Evolutionary conservation across 2,113 vertebrate genomes (phyloP), one percentile per base, ranked within the genome.

Genomic region (Gnathonemus echidnorhynchus): DNA sequence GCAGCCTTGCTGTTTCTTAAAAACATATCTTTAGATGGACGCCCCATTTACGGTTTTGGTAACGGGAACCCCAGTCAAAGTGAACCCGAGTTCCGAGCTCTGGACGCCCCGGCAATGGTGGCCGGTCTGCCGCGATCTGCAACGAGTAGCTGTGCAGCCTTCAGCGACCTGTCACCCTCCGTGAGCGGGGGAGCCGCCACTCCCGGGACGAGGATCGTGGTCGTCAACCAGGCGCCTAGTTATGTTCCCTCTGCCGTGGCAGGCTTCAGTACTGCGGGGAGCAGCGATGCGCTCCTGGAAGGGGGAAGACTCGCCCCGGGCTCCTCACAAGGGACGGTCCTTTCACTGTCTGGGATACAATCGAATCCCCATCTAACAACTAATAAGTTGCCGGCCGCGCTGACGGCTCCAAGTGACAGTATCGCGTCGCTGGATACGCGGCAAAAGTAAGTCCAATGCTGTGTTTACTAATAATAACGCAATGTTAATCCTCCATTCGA

Each of bases 11-110:
- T 97, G 90, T 98, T 99, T 92, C 96, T 99, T 74, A 98, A 93
- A 74, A 99, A 98, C 89, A 99, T 98, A 92, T 99, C 98, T 1
- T 94, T 99, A 91, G 97, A 98, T 91, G 98, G 98, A 4, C 96
- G 97, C 0, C 97, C 97, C 7, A 94, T 95, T 17, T 91, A 89
- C 90, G 95, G 93, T 91, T 90, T 94, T 4, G 93, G 88, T 90
- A 92, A 94, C 39, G 95, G 92, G 77, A 94, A 91, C 45, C 88
- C 90, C 90, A 93, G 91, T 80, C 92, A 85, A 83, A 93, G 66
- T 90, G 91, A 93, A 89, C 87, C 91, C 31, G 95, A 56, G 50
- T 90, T 2, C 1, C 92, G 35, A 50, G 89, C 88, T 89, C 66
- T 31, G 88, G 91, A 91, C 88, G 93, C 56, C 88, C 89, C 89